A percentile compares a stretch with the other conserved stretches of the same genome.
Evolutionary conservation across 2,888 invertebrate genomes (phyloP).

Genomic region (Eristalis intricaria): DNA sequence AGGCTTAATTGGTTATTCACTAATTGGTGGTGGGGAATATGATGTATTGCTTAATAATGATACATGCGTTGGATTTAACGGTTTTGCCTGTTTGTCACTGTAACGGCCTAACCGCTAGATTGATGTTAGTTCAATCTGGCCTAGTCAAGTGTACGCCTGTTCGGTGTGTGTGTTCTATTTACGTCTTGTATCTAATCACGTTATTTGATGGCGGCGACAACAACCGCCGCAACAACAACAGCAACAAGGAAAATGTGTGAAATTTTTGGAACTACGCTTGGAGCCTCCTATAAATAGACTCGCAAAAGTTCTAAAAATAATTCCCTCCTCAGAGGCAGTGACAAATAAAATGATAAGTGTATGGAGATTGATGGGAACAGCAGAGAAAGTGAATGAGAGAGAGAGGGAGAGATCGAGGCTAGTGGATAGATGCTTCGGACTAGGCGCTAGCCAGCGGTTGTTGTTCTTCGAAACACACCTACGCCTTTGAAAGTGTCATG

Average conservation of each 20-base stretch:
- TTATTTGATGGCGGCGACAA: background rate
- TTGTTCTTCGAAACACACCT: no score
- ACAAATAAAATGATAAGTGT: background rate
- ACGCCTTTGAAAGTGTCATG: no score
- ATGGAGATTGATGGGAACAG: background rate
- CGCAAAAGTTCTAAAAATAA: background rate
- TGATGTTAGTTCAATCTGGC: conserved; percentile 22
- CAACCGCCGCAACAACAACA: background rate
- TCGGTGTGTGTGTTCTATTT: background rate
- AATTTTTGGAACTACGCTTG: background rate
- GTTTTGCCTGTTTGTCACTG: conserved; percentile 6
- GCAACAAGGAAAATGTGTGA: background rate
- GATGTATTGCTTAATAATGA: conserved; percentile 52
- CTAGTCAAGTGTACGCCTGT: no score
- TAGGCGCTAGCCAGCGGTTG: no score
- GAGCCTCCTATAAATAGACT: background rate
- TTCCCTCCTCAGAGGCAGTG: background rate
- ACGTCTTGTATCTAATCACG: background rate
- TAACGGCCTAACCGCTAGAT: conserved; percentile 6
- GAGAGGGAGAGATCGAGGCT: no score
- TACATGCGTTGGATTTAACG: conserved; percentile 33
- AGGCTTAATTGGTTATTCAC: conserved; percentile 37
- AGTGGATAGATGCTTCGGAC: no score
- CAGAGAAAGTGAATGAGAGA: background rate
- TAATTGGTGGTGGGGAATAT: conserved; percentile 34